Evolutionary conservation across 2,797 vertebrate species (phyloP).

Genomic region (Cossypha caffra): DNA sequence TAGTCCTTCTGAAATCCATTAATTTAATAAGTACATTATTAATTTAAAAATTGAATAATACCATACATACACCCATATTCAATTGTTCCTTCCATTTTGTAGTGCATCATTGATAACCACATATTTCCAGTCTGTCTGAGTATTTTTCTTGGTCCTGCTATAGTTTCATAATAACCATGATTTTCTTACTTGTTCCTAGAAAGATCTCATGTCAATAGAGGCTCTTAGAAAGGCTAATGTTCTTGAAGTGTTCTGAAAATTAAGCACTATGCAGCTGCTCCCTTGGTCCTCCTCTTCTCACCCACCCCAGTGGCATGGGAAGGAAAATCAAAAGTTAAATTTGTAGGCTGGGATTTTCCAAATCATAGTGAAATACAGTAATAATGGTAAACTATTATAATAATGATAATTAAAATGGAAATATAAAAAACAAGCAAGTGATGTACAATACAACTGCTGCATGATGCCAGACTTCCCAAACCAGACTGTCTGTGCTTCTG

Average conservation of each 20-base stretch:
- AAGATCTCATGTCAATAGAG: background rate
- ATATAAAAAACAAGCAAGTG: background rate
- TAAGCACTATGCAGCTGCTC: rapidly evolving
- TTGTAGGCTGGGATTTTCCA: background rate
- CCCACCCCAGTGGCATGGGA: too few relatives aligned
- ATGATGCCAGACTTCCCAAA: background rate
- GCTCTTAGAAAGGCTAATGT: background rate
- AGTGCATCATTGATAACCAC: background rate
- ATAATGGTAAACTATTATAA: background rate
- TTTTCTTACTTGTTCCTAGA: background rate
- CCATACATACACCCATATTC: background rate
- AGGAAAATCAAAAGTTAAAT: background rate
- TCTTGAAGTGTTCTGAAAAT: background rate
- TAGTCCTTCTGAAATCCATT: background rate
- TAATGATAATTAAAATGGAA: background rate
- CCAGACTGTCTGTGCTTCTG: rapidly evolving
- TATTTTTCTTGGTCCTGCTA: background rate
- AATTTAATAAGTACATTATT: background rate
- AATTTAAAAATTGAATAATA: background rate
- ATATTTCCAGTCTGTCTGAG: background rate
- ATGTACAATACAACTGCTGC: background rate
- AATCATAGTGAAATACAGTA: background rate
- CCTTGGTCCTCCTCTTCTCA: background rate
- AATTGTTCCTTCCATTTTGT: background rate
- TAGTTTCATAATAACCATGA: background rate